Conservation (phyloP, 2,888 invertebrate genomes). For the Chalcis sispes region DNA sequence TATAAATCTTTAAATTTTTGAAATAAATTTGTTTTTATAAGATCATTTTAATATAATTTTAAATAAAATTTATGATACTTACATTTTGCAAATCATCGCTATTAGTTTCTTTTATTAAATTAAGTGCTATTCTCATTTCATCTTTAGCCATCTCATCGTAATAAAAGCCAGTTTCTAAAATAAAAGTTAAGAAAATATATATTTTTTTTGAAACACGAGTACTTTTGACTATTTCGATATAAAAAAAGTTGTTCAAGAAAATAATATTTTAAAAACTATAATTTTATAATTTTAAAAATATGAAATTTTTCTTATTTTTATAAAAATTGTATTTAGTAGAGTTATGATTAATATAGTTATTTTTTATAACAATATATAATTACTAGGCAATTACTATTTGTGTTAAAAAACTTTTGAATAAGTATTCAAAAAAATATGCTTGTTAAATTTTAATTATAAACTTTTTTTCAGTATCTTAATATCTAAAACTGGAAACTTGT, state of each 20-base stretch:
- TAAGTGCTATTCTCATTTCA: conserved; percentile 62
- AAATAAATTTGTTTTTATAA: not conserved
- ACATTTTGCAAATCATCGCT: conserved; percentile 46
- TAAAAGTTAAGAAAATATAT: conserved; percentile 20
- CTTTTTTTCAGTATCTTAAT: too few relatives aligned
- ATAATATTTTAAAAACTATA: not conserved
- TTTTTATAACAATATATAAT: too few relatives aligned
- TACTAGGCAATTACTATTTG: too few relatives aligned
- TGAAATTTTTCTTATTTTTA: too few relatives aligned
- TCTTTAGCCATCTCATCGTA: conserved; percentile 59
- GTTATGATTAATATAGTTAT: too few relatives aligned
- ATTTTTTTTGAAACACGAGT: not conserved
- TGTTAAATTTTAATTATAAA: too few relatives aligned
- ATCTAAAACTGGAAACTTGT: too few relatives aligned
- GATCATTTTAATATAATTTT: not conserved
- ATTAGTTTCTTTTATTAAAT: conserved; percentile 60
- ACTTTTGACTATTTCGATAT: not conserved
- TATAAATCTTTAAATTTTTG: not conserved
- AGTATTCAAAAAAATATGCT: too few relatives aligned
- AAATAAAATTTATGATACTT: conserved; percentile 40
- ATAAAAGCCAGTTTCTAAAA: conserved; percentile 58
- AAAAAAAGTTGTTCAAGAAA: not conserved
- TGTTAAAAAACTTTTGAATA: too few relatives aligned
- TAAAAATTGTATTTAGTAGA: too few relatives aligned
- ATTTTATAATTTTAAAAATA: too few relatives aligned